Evolutionary conservation across 2,888 invertebrate species (phyloP).

Genomic region (Gortyna flavago): DNA sequence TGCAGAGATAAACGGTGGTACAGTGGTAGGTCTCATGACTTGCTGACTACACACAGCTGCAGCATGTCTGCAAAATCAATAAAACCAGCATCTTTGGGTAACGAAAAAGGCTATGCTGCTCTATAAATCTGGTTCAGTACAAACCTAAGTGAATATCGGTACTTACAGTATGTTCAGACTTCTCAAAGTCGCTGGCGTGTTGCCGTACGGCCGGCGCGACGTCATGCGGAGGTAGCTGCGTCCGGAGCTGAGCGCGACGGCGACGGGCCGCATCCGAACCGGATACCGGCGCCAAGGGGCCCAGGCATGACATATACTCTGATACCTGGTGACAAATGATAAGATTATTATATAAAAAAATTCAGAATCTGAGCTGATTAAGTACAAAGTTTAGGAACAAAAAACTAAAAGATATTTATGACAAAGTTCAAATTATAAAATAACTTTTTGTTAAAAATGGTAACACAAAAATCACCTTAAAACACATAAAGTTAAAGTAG

Average conservation of each 20-base stretch:
- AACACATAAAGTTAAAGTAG: not conserved
- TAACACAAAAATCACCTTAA: not conserved
- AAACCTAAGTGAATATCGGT: not conserved
- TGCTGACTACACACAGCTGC: not conserved
- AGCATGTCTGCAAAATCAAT: not conserved
- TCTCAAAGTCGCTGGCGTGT: slow-evolving; percentile 88
- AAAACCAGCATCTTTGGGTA: not conserved
- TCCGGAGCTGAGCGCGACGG: slow-evolving; percentile 94
- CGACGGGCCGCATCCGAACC: slow-evolving; percentile 95
- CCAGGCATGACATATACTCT: slow-evolving; percentile 92
- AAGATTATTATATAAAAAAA: not conserved
- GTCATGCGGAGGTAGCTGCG: slow-evolving; percentile 96
- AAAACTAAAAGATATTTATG: not conserved
- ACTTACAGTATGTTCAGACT: slow-evolving; percentile 85
- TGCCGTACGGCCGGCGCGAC: slow-evolving; percentile 90
- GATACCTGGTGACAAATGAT: slow-evolving; percentile 78
- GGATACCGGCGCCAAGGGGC: slow-evolving; percentile 94
- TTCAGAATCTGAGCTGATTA: not conserved
- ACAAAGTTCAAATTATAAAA: too few species aligned
- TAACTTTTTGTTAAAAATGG: too few species aligned
- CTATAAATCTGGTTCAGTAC: not conserved
- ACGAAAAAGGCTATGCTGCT: not conserved
- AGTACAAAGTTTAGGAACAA: not conserved
- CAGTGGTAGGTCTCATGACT: not conserved
- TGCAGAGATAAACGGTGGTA: not conserved